A percentile compares a stretch with the other conserved stretches of the same genome.
These are phyloP conservation scores for Diachasma alloeum DNA, from an alignment of 1,140 invertebrate species.

Conservation along the genomic window DNA sequence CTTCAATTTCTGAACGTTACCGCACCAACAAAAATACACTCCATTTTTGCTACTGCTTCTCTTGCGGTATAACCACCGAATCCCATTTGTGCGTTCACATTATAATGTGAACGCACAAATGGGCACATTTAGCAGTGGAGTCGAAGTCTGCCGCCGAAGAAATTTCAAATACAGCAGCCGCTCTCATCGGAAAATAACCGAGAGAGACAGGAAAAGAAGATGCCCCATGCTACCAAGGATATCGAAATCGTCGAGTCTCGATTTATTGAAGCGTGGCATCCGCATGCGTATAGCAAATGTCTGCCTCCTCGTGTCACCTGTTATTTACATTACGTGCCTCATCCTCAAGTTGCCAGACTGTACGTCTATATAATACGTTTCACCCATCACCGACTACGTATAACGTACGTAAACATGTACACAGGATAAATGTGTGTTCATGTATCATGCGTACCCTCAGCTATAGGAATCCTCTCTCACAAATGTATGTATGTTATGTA, in stretches of 20 bases:
- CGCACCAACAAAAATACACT: too few species aligned
- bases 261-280: conserved; percentile 2
- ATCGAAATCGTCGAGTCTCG: conserved; percentile 1
- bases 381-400: conserved; percentile 3
- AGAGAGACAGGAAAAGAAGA: neutral
- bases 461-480: neutral
- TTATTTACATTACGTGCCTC: conserved; percentile 38
- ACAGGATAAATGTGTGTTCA: conserved; percentile 5
- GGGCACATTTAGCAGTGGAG: neutral
- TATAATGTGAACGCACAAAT: neutral
- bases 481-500: conserved; percentile 1
- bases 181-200: neutral
- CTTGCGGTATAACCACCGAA: too few species aligned
- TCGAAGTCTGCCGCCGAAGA: neutral
- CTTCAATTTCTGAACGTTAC: too few species aligned
- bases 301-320: conserved; percentile 35
- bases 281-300: neutral
- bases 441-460: neutral
- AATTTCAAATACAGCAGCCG: neutral
- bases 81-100: too few species aligned
- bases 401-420: conserved; percentile 3
- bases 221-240: neutral
- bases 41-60: too few species aligned
- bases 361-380: neutral
- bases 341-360: conserved; percentile 10